A percentile compares a stretch with the other conserved stretches of the same genome.
Conservation (phyloP, 2,797 vertebrate species). For the Phyllotis vaccarum region DNA sequence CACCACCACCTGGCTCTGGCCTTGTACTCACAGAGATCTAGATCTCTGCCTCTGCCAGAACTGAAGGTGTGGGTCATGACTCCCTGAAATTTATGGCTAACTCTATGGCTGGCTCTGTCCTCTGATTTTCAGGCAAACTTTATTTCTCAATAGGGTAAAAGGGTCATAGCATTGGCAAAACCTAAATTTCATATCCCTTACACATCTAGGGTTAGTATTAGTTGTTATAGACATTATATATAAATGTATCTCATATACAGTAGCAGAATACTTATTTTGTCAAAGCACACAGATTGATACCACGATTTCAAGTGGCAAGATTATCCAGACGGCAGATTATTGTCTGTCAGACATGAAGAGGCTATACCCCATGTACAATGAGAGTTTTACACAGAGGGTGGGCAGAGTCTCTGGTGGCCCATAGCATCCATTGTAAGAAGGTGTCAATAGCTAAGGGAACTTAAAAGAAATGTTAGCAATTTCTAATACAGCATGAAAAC, state of each 20-base stretch:
- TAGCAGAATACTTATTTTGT: not conserved
- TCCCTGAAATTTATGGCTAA: too few species aligned
- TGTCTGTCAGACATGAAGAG: not conserved
- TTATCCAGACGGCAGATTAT: not conserved
- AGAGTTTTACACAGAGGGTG: not conserved
- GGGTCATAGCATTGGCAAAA: not conserved
- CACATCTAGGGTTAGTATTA: not conserved
- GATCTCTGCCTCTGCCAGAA: too few species aligned
- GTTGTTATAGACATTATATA: not conserved
- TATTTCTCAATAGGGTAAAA: not conserved
- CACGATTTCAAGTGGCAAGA: not conserved
- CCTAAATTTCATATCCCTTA: not conserved
- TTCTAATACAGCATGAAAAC: too few species aligned
- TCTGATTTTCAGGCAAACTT: too few species aligned
- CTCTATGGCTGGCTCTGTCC: too few species aligned
- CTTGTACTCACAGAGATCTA: too few species aligned
- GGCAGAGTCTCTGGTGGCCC: too few species aligned
- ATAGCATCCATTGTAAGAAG: too few species aligned
- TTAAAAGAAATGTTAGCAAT: too few species aligned
- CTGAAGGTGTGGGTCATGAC: too few species aligned
- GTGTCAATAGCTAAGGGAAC: too few species aligned
- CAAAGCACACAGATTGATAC: not conserved
- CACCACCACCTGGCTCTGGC: too few species aligned
- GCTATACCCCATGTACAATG: not conserved
- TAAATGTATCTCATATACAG: not conserved